These are phyloP conservation scores for Sweltsa coloradensis DNA, from an alignment of 1,140 invertebrate species.

Conservation along the genomic window DNA sequence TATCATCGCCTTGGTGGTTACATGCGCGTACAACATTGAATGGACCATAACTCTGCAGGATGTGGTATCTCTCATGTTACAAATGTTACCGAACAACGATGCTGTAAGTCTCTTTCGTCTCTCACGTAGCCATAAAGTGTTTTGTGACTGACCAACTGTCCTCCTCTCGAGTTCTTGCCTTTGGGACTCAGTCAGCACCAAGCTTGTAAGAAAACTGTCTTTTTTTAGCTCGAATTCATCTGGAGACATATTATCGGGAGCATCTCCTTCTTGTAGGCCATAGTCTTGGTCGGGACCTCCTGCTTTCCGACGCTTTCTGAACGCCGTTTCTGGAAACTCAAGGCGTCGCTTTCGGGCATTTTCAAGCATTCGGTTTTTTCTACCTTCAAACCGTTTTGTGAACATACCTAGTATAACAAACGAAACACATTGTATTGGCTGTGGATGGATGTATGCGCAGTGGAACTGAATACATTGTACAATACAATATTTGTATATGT, in stretches of 20 bases:
- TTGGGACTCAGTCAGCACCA: not conserved
- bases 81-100: conserved; percentile 2
- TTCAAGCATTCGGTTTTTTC: too few relatives aligned
- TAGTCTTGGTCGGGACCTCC: conserved; percentile 4
- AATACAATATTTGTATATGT: not conserved
- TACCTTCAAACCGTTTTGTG: too few relatives aligned
- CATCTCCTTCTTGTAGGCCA: not conserved
- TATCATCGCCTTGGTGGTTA: not conserved
- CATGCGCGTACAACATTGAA: not conserved
- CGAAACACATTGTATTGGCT: not conserved
- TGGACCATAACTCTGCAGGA: not conserved
- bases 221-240: not conserved
- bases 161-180: not conserved
- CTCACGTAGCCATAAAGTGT: not conserved
- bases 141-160: conserved; percentile 1
- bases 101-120: conserved; percentile 3
- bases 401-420: not conserved
- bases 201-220: not conserved
- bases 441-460: not conserved
- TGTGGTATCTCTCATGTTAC: conserved; percentile 3
- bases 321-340: not conserved
- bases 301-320: not conserved
- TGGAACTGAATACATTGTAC: not conserved
- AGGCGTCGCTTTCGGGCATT: not conserved
- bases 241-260: not conserved